Evolutionary conservation across 1,140 invertebrate genomes (phyloP).

Genomic region (Zaprionus nigranus): DNA sequence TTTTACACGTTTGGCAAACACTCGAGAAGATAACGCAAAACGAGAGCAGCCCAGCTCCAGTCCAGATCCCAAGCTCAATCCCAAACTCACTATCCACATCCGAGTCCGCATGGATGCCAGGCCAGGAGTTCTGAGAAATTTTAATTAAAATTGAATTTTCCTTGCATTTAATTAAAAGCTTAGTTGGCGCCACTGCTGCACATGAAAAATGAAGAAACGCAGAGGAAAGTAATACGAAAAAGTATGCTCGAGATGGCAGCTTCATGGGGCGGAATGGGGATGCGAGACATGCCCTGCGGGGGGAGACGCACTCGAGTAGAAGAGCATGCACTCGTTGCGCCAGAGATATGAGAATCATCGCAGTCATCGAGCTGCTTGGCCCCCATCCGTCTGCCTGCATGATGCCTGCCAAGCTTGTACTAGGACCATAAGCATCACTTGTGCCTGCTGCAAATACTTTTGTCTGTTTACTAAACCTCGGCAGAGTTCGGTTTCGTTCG

Average conservation of each 20-base stretch:
- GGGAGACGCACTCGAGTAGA: constrained; percentile 67
- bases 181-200: constrained; percentile 56
- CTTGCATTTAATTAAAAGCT: constrained; percentile 83
- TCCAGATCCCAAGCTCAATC: constrained; percentile 14
- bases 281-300: too few species aligned
- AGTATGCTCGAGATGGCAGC: constrained; percentile 50
- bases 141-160: constrained; percentile 83
- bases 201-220: constrained; percentile 59
- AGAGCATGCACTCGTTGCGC: constrained; percentile 63
- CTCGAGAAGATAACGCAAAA: constrained; percentile 49
- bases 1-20: constrained; percentile 83
- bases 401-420: constrained; percentile 8
- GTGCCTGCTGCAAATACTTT: constrained; percentile 46
- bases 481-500: background rate
- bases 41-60: constrained; percentile 34
- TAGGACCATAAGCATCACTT: constrained; percentile 39
- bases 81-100: constrained; percentile 30
- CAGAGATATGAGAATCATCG: constrained; percentile 76
- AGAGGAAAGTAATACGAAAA: constrained; percentile 65
- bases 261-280: background rate
- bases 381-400: background rate
- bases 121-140: constrained; percentile 74
- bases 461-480: constrained; percentile 56
- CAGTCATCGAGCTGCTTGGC: constrained; percentile 41
- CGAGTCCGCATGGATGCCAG: constrained; percentile 59